Evolutionary conservation across 1,140 invertebrate genomes (phyloP).

Genomic region (Bathynomus jamesi): DNA sequence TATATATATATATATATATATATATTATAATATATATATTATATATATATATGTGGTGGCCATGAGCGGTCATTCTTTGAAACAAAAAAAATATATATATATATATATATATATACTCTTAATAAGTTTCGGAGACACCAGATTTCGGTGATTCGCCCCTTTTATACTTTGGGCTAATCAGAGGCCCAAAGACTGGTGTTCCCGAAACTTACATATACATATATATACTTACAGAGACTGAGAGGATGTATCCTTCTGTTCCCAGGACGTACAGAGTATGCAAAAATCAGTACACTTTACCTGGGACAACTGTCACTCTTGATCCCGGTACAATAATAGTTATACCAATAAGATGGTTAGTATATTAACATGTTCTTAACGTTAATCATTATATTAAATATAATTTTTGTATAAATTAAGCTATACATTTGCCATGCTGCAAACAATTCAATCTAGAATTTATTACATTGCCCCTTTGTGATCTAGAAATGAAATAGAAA

Average conservation of each 20-base stretch:
- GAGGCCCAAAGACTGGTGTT: no score
- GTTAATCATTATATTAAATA: background rate
- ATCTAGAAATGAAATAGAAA: background rate
- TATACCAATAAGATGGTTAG: background rate
- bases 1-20: background rate
- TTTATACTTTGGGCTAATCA: no score
- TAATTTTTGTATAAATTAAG: background rate
- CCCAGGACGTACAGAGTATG: background rate
- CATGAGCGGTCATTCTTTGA: no score
- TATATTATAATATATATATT: background rate
- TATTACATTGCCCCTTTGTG: no score
- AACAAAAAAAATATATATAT: slow-evolving; percentile 3
- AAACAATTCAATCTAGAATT: background rate
- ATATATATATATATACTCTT: background rate
- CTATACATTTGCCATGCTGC: background rate
- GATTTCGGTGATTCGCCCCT: no score
- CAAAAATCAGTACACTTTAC: background rate
- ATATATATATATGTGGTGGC: background rate
- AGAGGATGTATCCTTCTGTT: background rate
- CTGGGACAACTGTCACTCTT: background rate
- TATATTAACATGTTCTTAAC: background rate
- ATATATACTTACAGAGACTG: background rate
- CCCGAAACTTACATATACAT: background rate
- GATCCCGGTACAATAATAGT: background rate
- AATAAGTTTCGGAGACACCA: no score